Evolutionary conservation across 2,888 invertebrate species (phyloP).

Genomic region (Eudemis profundana): DNA sequence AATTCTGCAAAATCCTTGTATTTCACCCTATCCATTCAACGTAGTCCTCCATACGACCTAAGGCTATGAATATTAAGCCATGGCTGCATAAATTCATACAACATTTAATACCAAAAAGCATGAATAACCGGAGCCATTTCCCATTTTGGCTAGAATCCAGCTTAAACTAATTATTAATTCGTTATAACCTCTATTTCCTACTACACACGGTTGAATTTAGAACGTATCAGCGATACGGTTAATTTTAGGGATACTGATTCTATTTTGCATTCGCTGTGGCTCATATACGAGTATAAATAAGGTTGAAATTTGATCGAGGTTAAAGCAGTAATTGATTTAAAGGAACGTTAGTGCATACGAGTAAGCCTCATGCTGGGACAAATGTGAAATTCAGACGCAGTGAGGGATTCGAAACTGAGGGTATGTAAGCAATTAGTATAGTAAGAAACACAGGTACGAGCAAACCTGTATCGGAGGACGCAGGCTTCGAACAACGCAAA

Average conservation of each 20-base stretch:
- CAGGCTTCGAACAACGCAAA: too few species aligned
- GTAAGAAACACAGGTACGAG: too few species aligned
- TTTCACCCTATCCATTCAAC: too few species aligned
- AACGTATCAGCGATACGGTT: background rate
- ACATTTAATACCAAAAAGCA: conserved; percentile 40
- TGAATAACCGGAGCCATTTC: conserved; percentile 28
- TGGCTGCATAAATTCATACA: conserved; percentile 35
- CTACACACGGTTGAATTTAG: conserved; percentile 1
- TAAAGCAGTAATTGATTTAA: background rate
- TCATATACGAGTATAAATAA: background rate
- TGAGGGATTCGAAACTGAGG: conserved; percentile 1
- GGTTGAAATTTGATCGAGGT: conserved; percentile 11
- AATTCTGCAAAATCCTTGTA: too few species aligned
- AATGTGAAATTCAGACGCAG: conserved; percentile 24
- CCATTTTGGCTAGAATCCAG: conserved; percentile 33
- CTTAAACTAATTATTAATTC: conserved; percentile 15
- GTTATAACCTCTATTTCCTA: background rate
- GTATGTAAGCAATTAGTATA: too few species aligned
- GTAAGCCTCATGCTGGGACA: conserved; percentile 23
- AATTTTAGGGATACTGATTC: background rate
- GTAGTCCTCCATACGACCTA: conserved; percentile 11
- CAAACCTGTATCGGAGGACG: too few species aligned
- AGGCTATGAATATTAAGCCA: conserved; percentile 28
- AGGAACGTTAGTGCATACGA: too few species aligned
- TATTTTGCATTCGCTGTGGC: background rate